Conservation (phyloP, 2,113 vertebrate species). For the Oenanthe melanoleuca region DNA sequence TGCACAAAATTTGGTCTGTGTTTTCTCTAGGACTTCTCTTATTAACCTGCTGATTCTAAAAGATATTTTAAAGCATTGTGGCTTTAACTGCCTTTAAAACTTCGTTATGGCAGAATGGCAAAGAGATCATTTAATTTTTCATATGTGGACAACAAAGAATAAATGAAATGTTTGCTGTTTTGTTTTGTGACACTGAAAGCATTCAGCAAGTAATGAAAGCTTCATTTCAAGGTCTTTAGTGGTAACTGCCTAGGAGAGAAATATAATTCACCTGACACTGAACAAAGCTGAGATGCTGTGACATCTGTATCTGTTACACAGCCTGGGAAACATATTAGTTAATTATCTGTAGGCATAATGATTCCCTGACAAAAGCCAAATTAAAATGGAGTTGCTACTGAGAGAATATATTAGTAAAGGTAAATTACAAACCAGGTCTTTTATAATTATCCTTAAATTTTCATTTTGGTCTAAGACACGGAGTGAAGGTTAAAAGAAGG, state of each 20-base stretch:
- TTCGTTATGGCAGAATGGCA: neutral
- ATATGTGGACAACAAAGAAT: neutral
- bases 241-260: neutral
- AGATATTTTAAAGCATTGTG: neutral
- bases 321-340: slow-evolving; percentile 25
- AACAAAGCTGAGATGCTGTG: neutral
- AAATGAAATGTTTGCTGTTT: neutral
- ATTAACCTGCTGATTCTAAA: neutral
- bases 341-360: slow-evolving; percentile 37
- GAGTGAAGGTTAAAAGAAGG: slow-evolving; percentile 22
- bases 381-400: slow-evolving; percentile 10
- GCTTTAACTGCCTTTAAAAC: neutral
- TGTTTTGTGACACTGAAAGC: neutral
- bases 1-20: neutral
- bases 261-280: slow-evolving; percentile 23
- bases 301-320: slow-evolving; percentile 1
- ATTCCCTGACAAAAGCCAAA: slow-evolving; percentile 13
- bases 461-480: neutral
- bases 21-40: neutral
- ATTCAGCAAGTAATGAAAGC: slow-evolving; percentile 28
- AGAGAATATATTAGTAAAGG: neutral
- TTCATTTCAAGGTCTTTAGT: slow-evolving; percentile 43
- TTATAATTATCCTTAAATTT: slow-evolving; percentile 2
- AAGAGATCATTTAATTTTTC: neutral
- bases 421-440: neutral